Base-by-base conservation (phyloP, 1,140 invertebrate genomes). In the Bombus turneri region DNA sequence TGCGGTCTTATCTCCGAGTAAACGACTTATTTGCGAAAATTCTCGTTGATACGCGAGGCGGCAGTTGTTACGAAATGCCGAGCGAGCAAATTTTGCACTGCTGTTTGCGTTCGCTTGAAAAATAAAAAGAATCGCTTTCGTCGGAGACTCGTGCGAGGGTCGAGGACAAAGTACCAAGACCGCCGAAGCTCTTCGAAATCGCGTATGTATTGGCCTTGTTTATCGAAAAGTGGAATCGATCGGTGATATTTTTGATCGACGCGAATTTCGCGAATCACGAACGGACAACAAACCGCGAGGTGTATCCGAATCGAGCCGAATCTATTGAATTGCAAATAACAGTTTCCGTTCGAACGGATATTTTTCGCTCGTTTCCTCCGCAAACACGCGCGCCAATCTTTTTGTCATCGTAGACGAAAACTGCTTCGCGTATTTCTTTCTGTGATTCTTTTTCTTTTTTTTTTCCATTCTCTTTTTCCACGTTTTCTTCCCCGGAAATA, bases 21-120 rank as follows among this genome's bases (percentile, higher is more conserved):
- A 39, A 57, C 78, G 22, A 43, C 39, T 25, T 28, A 31, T 41
- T 64, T 22, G 72, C 31, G 72, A 64, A 39, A 82, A 75, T 75
- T 64, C n/a, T 4, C 25, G 28, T 41, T 15, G n/a, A 74, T n/a
- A 28, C 53, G 18, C 25, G 22, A 31, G 28, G 25, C 22, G 28
- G 25, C 22, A 6, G 41, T 9, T 12, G n/a, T 79, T 68, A 18
- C 41, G 62, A 79, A 79, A 79, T 9, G 72, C 9, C 10, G 43
- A 53, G 41, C 4, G 22, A 74, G 41, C 41, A 31, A 74, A 31
- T n/a, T 43, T 53, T 34, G 13, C 31, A 22, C 41, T 9, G 73
- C 1, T 25, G 41, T 47, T 74, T 53, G 18, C 41, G n/a, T 25
- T 53, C 18, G 12, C 4, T 18, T 13, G 3, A 3, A 31, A 74